phyloP scores from a whole-genome alignment of 2,797 vertebrate species.

The Rallus crepitans region DNA sequence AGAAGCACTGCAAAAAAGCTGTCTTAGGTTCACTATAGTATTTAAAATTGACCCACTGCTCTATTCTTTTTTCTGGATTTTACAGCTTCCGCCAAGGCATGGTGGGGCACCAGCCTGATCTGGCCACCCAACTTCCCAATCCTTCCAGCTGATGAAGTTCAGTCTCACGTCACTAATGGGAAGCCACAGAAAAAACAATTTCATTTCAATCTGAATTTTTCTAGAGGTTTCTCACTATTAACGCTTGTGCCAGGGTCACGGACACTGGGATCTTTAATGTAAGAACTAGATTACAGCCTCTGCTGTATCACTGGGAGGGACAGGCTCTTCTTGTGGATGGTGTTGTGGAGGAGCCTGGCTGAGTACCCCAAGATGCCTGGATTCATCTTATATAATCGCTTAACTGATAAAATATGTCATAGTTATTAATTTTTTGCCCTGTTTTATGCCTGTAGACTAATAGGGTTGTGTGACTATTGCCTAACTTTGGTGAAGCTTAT shows the following conservation, averaged over 20 bases:
- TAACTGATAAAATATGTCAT: background rate
- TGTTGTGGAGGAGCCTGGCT: background rate
- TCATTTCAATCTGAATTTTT: background rate
- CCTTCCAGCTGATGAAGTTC: background rate
- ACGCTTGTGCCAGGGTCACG: background rate
- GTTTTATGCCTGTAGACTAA: background rate
- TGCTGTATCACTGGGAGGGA: background rate
- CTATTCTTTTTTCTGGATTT: background rate
- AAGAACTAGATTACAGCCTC: background rate
- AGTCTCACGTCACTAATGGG: background rate
- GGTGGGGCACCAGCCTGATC: background rate
- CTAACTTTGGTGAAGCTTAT: background rate
- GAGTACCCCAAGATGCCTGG: background rate
- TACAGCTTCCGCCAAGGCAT: background rate
- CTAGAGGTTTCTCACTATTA: background rate
- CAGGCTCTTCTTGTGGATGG: accelerated
- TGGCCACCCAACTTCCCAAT: background rate
- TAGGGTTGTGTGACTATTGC: background rate
- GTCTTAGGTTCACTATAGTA: background rate
- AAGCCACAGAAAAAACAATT: background rate
- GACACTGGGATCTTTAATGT: background rate
- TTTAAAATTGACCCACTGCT: background rate
- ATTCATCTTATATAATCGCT: background rate
- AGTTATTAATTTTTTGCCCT: background rate
- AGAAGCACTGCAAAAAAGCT: background rate